Base-by-base conservation (phyloP, 2,797 vertebrate species). In the Pangasius larnaudii region DNA sequence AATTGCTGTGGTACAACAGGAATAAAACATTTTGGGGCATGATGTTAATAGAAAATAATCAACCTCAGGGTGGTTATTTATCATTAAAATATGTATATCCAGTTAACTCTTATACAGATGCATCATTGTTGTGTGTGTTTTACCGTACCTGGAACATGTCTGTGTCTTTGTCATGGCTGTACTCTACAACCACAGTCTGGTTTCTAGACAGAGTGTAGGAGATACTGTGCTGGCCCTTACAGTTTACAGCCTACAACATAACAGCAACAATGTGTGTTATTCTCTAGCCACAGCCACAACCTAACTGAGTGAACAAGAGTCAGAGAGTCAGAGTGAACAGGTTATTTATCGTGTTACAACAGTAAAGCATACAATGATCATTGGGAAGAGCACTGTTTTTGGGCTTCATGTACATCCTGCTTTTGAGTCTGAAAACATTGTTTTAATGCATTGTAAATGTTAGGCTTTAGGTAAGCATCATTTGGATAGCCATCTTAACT, bases 131-230 rank as follows among this genome's bases (percentile, higher is more conserved):
- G 59, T 74, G 82, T 36, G 83, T 86, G 36, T 36, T 3, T 84
- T 30, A 59, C 77, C 89, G 93, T 97, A 99, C 99, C 98, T 99
- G 98, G 95, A 99, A 99, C 98, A 99, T 99, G 93, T 99, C 98
- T 0, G 97, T 99, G 85, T 99, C 98, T 93, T 98, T 98, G 78
- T 99, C 98, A 51, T 99, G 98, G 88, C 97, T 96, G 93, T 99
- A 99, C 91, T 99, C 99, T 92, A 99, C 99, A 90, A 99, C 97
- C 84, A 99, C 98, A 0, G 98, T 99, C 94, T 99, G 99, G 95
- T 96, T 98, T 93, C 99, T 96, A 91, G 99, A 99, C 75, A 99
- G 94, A 0, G 98, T 99, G 93, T 98, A 99, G 85, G 98, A 99
- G 95, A 99, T 98, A 85, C 99, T 99, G 95, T 99, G 99, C 90